Conservation (phyloP, 1,140 invertebrate genomes). For the Magallana gigas region DNA sequence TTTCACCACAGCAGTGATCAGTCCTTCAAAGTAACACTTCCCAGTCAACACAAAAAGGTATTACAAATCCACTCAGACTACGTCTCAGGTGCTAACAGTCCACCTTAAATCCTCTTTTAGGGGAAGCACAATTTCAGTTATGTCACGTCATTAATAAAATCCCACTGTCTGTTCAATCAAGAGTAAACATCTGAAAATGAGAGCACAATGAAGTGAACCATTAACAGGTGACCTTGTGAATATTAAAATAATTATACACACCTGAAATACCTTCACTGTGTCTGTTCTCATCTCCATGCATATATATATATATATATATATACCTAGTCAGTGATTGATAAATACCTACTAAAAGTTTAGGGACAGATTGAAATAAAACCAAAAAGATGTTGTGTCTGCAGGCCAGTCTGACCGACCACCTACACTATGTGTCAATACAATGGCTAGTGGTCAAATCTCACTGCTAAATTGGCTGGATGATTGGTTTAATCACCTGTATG, state of each 20-base stretch:
- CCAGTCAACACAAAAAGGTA: background rate
- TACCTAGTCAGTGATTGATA: background rate
- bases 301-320: background rate
- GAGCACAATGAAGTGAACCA: background rate
- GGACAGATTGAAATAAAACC: background rate
- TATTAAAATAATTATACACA: conserved; percentile 20
- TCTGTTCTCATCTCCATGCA: background rate
- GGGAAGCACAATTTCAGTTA: conserved; percentile 20
- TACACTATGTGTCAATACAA: background rate
- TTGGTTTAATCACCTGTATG: background rate
- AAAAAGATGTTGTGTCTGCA: background rate
- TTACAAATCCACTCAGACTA: background rate
- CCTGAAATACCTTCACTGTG: background rate
- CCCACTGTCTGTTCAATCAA: background rate
- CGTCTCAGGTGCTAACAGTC: background rate
- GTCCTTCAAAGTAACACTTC: conserved; percentile 20
- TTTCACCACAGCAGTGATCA: background rate
- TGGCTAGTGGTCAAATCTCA: background rate
- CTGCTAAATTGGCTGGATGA: background rate
- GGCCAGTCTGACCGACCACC: background rate
- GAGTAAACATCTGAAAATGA: background rate
- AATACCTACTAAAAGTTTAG: background rate
- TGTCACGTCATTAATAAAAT: background rate
- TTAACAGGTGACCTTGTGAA: background rate
- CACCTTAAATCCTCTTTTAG: background rate